Conservation (phyloP, 2,113 vertebrate species). For the Vombatus ursinus region DNA sequence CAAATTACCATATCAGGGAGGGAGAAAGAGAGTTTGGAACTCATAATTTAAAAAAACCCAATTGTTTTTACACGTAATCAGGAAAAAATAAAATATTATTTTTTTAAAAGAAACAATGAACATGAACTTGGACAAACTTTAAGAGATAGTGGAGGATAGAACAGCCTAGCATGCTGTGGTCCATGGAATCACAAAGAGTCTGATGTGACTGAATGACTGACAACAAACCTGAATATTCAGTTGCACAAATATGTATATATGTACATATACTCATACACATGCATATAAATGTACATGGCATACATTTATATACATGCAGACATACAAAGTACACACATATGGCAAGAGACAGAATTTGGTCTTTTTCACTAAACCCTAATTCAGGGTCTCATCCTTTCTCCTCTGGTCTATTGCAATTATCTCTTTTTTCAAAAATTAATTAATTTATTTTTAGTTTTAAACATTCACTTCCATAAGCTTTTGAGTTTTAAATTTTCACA, state of each 20-base stretch:
- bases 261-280: not conserved
- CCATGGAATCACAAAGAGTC: not conserved
- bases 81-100: not conserved
- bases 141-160: not conserved
- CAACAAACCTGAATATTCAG: not conserved
- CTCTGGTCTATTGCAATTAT: not conserved
- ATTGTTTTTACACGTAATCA: not conserved
- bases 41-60: not conserved
- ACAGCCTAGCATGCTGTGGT: not conserved
- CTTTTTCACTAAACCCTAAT: not conserved
- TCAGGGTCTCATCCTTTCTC: not conserved
- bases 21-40: not conserved
- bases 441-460: too few species aligned
- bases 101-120: not conserved
- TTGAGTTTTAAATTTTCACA: too few species aligned
- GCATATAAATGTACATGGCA: not conserved
- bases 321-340: not conserved
- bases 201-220: not conserved
- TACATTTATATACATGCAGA: not conserved
- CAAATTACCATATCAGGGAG: not conserved
- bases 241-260: not conserved
- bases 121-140: not conserved
- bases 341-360: not conserved
- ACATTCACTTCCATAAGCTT: too few species aligned
- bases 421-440: not conserved